Conservation (phyloP, 2,797 vertebrate species). For the Poliocrania exsul region DNA sequence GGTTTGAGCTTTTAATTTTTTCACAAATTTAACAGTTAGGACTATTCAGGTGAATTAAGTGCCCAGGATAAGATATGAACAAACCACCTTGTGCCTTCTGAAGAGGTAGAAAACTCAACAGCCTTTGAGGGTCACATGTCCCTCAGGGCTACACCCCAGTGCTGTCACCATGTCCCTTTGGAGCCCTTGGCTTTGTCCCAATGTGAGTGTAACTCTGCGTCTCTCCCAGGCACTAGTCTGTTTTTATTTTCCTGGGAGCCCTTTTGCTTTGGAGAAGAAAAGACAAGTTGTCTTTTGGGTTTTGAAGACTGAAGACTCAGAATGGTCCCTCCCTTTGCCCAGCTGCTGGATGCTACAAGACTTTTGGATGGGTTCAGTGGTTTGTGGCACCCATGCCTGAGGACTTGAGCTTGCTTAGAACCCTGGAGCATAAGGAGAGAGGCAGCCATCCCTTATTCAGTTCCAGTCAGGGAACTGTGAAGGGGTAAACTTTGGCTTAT, state of each 20-base stretch:
- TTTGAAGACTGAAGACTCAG: not conserved
- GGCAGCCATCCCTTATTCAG: not conserved
- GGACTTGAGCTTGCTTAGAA: not conserved
- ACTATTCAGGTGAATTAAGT: not conserved
- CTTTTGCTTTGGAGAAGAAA: not conserved
- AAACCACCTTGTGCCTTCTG: not conserved
- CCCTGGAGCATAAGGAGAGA: not conserved
- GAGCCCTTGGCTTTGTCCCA: not conserved
- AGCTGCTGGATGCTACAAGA: not conserved
- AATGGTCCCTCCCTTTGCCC: not conserved
- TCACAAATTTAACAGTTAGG: not conserved
- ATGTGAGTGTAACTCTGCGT: not conserved
- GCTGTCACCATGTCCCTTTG: not conserved
- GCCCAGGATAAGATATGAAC: not conserved
- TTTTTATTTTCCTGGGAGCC: not conserved
- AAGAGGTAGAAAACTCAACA: not conserved
- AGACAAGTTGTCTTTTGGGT: not conserved
- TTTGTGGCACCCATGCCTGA: not conserved
- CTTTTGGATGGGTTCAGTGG: rapidly evolving
- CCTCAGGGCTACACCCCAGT: rapidly evolving
- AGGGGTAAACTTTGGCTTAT: not conserved
- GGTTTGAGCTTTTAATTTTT: not conserved
- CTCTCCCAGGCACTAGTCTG: not conserved
- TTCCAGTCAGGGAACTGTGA: not conserved
- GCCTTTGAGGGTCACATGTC: not conserved